These are phyloP conservation scores for Stomorhina lunata DNA, from an alignment of 2,888 invertebrate genomes.

Conservation along the genomic window DNA sequence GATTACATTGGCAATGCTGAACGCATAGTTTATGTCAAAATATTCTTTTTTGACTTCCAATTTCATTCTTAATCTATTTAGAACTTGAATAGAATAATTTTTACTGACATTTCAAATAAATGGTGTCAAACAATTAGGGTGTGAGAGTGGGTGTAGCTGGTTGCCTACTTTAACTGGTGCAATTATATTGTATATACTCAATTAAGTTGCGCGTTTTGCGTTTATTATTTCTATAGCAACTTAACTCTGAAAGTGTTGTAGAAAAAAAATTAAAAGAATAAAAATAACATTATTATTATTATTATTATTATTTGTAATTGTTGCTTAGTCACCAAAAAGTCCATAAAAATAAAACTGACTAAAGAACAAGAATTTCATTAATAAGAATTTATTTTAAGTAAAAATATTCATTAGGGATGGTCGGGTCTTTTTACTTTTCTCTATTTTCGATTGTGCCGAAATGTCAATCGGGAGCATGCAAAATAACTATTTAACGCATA, in stretches of 20 bases:
- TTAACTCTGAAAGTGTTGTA: neutral
- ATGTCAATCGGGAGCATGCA: too few species aligned
- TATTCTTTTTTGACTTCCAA: too few species aligned
- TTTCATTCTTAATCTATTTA: too few species aligned
- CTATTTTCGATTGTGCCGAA: too few species aligned
- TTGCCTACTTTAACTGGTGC: neutral
- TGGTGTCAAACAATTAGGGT: constrained; percentile 7
- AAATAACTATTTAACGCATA: too few species aligned
- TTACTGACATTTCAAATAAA: neutral
- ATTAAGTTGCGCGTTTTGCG: constrained; percentile 15
- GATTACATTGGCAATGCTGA: too few species aligned
- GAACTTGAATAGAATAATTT: too few species aligned
- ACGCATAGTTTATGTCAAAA: too few species aligned
- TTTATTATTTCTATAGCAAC: constrained; percentile 33
- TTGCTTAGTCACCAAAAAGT: constrained; percentile 37
- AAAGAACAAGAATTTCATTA: neutral
- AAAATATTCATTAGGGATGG: constrained; percentile 8
- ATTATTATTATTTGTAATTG: constrained; percentile 3
- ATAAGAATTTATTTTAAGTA: constrained; percentile 1
- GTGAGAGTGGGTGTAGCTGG: neutral
- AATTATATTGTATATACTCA: constrained; percentile 8
- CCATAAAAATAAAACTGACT: neutral
- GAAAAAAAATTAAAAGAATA: neutral
- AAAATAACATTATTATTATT: neutral
- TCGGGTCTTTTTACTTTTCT: too few species aligned